Evolutionary conservation across 35 echinoderm and acorn worm species (phyloP).

Genomic region (Stichopus chloronotus): DNA sequence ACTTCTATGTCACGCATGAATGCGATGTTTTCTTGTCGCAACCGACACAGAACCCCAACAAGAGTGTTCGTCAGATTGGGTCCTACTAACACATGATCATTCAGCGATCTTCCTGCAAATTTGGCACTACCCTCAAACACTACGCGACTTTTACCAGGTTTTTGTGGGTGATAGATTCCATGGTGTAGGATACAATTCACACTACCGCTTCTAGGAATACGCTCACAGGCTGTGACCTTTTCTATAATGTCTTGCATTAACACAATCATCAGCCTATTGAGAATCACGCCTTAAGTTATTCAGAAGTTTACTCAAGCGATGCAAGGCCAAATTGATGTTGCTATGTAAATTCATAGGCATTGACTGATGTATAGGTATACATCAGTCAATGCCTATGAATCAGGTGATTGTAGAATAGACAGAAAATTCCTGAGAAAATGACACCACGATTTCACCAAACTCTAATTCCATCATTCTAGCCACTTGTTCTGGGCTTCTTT

Average conservation of each 20-base stretch:
- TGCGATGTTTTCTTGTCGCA: slow-evolving; percentile 67
- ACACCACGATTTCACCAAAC: slow-evolving; percentile 8
- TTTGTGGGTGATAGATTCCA: slow-evolving; percentile 66
- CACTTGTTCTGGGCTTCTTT: neutral
- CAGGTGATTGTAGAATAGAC: slow-evolving; percentile 21
- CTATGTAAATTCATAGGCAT: neutral
- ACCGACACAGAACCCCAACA: slow-evolving; percentile 56
- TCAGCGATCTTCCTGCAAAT: slow-evolving; percentile 63
- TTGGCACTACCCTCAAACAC: slow-evolving; percentile 73
- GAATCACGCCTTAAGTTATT: neutral
- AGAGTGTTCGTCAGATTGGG: slow-evolving; percentile 71
- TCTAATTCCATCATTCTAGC: neutral
- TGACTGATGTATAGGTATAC: neutral
- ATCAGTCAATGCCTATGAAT: too few species aligned
- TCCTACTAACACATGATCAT: slow-evolving; percentile 64
- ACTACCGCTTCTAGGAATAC: neutral
- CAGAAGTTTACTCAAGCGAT: slow-evolving; percentile 9
- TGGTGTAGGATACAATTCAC: slow-evolving; percentile 63
- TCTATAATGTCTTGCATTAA: slow-evolving; percentile 31
- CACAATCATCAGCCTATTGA: neutral
- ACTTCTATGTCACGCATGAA: neutral
- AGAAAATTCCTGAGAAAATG: too few species aligned
- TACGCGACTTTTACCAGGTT: slow-evolving; percentile 64
- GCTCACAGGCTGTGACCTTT: neutral
- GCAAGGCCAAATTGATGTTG: slow-evolving; percentile 16